These are phyloP conservation scores for Corythaixoides concolor DNA, from an alignment of 2,113 vertebrate genomes.

Conservation along the genomic window DNA sequence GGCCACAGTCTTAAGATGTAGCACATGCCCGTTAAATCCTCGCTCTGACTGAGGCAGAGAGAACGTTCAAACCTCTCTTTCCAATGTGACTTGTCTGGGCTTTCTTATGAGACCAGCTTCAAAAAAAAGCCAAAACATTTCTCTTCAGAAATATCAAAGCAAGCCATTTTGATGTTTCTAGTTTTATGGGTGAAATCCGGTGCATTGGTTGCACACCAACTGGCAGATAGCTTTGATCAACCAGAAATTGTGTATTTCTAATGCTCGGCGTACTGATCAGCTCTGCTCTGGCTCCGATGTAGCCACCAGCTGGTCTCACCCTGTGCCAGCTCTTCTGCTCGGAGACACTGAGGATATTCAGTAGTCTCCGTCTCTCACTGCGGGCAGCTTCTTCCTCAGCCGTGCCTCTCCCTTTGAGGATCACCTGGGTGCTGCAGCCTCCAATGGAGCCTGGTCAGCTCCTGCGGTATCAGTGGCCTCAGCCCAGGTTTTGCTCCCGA, in stretches of 20 bases:
- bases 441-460: background rate
- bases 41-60: rapidly evolving
- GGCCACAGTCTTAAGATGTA: background rate
- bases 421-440: background rate
- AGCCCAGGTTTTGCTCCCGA: background rate
- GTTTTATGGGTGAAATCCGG: background rate
- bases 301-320: background rate
- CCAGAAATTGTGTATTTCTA: background rate
- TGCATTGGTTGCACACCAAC: background rate
- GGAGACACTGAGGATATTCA: background rate
- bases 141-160: background rate
- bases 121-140: background rate
- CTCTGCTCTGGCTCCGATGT: background rate
- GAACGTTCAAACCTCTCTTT: background rate
- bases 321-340: background rate
- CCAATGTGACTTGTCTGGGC: background rate
- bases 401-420: background rate
- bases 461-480: rapidly evolving
- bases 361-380: too few species aligned
- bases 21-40: background rate
- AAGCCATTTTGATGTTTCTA: background rate
- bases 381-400: background rate
- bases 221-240: background rate
- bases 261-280: background rate
- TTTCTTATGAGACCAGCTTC: background rate